Evolutionary conservation across 2,888 invertebrate genomes (phyloP).

Genomic region (Litoditis marina): DNA sequence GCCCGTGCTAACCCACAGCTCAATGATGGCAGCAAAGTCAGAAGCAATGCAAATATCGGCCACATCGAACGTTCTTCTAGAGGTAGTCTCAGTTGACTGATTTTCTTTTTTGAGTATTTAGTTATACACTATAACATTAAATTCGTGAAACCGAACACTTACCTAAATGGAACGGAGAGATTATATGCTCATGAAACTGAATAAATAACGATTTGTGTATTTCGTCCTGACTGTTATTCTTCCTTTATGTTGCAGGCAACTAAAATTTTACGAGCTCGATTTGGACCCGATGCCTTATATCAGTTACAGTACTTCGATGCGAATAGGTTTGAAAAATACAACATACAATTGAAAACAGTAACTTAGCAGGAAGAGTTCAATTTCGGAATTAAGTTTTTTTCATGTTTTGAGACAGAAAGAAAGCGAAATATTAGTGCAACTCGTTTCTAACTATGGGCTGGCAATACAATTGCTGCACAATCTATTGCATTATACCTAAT

Average conservation of each 20-base stretch:
- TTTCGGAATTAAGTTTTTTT: no score
- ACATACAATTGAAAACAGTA: no score
- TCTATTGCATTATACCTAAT: no score
- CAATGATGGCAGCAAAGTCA: slow-evolving; percentile 54
- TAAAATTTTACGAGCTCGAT: slow-evolving; percentile 16
- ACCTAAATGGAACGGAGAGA: no score
- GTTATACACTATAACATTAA: no score
- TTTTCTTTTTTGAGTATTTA: background rate
- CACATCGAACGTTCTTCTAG: slow-evolving; percentile 47
- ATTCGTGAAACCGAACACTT: no score
- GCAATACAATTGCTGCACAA: no score
- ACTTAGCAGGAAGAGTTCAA: no score
- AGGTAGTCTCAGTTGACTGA: slow-evolving; percentile 17
- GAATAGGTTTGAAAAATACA: background rate
- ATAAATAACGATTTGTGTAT: no score
- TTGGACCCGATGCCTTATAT: slow-evolving; percentile 7
- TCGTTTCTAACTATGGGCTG: no score
- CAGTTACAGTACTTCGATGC: slow-evolving; percentile 5
- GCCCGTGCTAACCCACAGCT: slow-evolving; percentile 37
- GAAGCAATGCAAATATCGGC: slow-evolving; percentile 50
- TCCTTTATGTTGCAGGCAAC: slow-evolving; percentile 21
- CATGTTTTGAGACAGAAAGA: background rate
- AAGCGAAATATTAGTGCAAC: background rate
- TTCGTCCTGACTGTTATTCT: no score
- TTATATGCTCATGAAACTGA: no score